Evolutionary conservation across 1,140 invertebrate species (phyloP).

Genomic region (Trichonephila clavata): DNA sequence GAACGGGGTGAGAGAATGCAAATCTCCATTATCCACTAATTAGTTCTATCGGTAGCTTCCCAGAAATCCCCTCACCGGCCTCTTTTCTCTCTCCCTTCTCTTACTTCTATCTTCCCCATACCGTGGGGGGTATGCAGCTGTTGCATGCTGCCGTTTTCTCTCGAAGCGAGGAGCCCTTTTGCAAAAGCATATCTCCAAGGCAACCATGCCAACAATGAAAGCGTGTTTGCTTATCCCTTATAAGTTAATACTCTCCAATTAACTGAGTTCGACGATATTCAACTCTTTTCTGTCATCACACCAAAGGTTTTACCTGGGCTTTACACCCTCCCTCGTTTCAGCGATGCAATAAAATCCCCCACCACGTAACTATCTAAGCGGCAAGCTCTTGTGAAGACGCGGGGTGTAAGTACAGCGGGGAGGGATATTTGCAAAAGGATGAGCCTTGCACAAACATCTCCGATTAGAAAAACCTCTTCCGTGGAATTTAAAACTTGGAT

Average conservation of each 20-base stretch:
- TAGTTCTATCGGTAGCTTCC: conserved; percentile 72
- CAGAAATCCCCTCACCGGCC: conserved; percentile 64
- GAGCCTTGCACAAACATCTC: conserved; percentile 61
- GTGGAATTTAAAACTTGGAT: conserved; percentile 62
- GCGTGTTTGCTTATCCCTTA: conserved; percentile 75
- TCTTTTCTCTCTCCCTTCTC: conserved; percentile 65
- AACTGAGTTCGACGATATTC: conserved; percentile 69
- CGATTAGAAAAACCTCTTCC: conserved; percentile 44
- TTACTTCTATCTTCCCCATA: conserved; percentile 68
- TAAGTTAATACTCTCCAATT: conserved; percentile 76
- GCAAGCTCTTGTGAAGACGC: conserved; percentile 60
- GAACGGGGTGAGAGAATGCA: conserved; percentile 70
- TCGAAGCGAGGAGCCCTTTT: background rate
- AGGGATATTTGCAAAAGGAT: conserved; percentile 69
- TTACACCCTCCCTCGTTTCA: background rate
- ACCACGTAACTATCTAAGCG: conserved; percentile 54
- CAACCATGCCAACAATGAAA: conserved; percentile 73
- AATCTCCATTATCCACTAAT: conserved; percentile 77
- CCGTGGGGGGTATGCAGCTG: conserved; percentile 68
- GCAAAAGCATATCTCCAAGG: conserved; percentile 64
- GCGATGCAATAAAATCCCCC: conserved; percentile 49
- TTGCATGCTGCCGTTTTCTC: conserved; percentile 67
- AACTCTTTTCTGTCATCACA: conserved; percentile 64
- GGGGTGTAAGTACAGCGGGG: conserved; percentile 30
- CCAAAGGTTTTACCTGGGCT: conserved; percentile 71